Conservation (phyloP, 2,888 invertebrate genomes). For the Endomychus coccineus region DNA sequence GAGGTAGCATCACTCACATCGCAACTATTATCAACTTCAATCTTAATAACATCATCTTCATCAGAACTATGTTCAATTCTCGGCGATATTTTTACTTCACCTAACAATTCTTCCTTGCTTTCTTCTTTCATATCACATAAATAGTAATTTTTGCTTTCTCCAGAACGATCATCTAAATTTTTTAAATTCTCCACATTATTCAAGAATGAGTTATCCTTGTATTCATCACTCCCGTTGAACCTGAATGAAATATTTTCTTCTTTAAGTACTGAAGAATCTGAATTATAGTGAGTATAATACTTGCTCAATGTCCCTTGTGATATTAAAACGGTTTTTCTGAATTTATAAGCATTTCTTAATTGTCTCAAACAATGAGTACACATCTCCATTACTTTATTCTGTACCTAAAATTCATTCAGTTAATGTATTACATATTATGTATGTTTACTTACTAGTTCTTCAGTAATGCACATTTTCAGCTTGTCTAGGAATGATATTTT, state of each 20-base stretch:
- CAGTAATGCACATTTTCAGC: conserved; percentile 22
- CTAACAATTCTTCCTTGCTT: not conserved
- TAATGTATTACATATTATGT: conserved; percentile 1
- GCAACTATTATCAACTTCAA: not conserved
- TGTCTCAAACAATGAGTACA: conserved; percentile 25
- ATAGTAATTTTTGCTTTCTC: not conserved
- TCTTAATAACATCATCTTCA: conserved; percentile 4
- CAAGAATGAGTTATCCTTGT: no score
- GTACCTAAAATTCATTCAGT: conserved; percentile 21
- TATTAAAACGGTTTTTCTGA: conserved; percentile 26
- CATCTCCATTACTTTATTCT: conserved; percentile 22
- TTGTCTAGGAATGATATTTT: conserved; percentile 26
- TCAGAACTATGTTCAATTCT: not conserved
- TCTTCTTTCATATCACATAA: not conserved
- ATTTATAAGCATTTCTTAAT: conserved; percentile 25
- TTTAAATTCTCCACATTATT: not conserved
- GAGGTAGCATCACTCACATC: not conserved
- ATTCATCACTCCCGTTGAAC: no score
- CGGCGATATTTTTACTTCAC: not conserved
- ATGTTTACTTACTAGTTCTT: conserved; percentile 20
- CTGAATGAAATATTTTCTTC: no score
- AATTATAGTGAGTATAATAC: not conserved
- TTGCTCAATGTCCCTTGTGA: conserved; percentile 26
- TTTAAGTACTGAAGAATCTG: no score
- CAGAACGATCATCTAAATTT: not conserved